A percentile compares a stretch with the other conserved stretches of the same genome.
Conservation (phyloP, 1,140 invertebrate species). For the Pseudomyrmex sp. region DNA sequence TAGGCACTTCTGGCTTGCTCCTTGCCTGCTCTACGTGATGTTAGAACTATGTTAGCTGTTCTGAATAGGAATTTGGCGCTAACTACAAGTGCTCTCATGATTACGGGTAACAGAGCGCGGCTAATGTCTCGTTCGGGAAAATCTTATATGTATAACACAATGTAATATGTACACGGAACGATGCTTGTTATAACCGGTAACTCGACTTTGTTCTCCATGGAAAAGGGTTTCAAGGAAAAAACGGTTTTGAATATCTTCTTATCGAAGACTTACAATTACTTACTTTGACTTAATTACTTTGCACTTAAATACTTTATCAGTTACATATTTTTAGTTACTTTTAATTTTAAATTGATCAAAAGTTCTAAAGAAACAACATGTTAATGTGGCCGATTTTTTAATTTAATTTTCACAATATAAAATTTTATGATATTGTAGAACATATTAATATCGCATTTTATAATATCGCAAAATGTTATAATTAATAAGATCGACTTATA, state of each 20-base stretch:
- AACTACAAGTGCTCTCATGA: slow-evolving; percentile 55
- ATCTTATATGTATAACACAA: slow-evolving; percentile 41
- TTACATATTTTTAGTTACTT: too few relatives aligned
- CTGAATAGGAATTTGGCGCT: slow-evolving; percentile 55
- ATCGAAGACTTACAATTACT: background rate
- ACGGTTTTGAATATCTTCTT: background rate
- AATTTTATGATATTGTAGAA: too few relatives aligned
- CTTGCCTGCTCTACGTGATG: slow-evolving; percentile 34
- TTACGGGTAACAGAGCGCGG: slow-evolving; percentile 53
- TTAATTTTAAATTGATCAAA: too few relatives aligned
- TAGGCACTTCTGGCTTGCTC: slow-evolving; percentile 51
- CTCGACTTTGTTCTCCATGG: slow-evolving; percentile 1
- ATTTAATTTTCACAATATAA: too few relatives aligned
- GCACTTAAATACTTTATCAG: too few relatives aligned
- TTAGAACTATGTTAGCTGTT: slow-evolving; percentile 57
- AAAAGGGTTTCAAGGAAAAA: background rate
- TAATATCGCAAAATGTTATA: background rate
- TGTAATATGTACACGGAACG: slow-evolving; percentile 25
- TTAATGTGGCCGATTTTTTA: too few relatives aligned
- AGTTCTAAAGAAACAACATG: too few relatives aligned
- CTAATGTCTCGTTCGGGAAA: slow-evolving; percentile 45
- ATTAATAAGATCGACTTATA: background rate
- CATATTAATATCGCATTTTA: background rate
- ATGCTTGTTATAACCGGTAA: background rate
- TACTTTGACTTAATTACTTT: too few relatives aligned